Percentiles rank a stretch among this genome's conserved stretches.
Conservation (phyloP, 2,113 vertebrate genomes). For the Pleuronectes platessa region DNA sequence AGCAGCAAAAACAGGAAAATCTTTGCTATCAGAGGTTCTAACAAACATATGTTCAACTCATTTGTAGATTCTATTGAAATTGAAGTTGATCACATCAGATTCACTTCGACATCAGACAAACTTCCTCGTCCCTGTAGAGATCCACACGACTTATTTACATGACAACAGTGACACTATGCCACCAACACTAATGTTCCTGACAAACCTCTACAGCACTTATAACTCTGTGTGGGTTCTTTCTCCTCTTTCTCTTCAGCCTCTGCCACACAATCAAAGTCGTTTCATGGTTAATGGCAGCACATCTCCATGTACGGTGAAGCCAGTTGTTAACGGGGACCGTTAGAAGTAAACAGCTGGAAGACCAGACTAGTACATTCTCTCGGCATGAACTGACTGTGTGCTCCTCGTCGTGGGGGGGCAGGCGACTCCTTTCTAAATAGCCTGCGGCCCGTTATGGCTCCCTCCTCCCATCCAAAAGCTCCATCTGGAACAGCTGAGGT, state of each 20-base stretch:
- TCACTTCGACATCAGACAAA: background rate
- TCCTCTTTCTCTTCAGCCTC: conserved; percentile 11
- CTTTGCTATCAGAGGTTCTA: no score
- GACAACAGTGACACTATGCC: conserved; percentile 27
- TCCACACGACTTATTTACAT: conserved; percentile 14
- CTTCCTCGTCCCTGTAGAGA: conserved; percentile 3
- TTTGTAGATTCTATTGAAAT: no score
- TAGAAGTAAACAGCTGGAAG: conserved; percentile 71
- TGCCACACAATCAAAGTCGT: conserved; percentile 52
- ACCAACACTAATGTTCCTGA: conserved; percentile 44
- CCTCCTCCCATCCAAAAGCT: conserved; percentile 55
- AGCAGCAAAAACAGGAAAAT: no score
- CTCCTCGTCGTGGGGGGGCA: conserved; percentile 56
- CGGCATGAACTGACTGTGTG: conserved; percentile 55
- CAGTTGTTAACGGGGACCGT: conserved; percentile 65
- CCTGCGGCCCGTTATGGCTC: conserved; percentile 48
- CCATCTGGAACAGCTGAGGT: conserved; percentile 75
- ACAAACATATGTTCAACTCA: no score
- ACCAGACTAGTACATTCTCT: conserved; percentile 67
- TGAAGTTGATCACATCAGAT: conserved; percentile 3
- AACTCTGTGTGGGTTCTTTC: conserved; percentile 31
- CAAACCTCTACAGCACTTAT: conserved; percentile 47
- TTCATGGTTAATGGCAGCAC: conserved; percentile 45
- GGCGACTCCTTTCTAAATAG: conserved; percentile 61
- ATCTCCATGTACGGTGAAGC: conserved; percentile 60